Conservation (phyloP, 1,140 invertebrate genomes). For the Pseudomyrmex cubaensis region DNA sequence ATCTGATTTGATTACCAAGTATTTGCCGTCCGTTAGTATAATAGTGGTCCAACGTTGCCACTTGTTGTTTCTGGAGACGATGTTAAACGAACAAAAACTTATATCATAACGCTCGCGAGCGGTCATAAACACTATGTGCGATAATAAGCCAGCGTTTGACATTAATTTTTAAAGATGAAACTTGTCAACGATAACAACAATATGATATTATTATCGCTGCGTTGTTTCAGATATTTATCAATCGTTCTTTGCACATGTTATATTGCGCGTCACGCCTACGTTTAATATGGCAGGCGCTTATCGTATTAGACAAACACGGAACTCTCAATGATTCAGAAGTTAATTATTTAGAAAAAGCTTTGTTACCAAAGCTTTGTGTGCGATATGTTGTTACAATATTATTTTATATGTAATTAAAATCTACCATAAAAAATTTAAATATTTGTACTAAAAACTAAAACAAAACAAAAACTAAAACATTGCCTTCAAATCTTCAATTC, state of each 20-base stretch:
- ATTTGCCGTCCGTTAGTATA: constrained; percentile 64
- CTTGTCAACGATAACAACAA: not conserved
- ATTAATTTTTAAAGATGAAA: not conserved
- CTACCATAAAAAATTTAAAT: not conserved
- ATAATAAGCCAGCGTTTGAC: not conserved
- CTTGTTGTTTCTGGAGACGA: constrained; percentile 43
- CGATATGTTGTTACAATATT: not conserved
- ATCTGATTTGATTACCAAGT: constrained; percentile 83
- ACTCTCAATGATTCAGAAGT: constrained; percentile 54
- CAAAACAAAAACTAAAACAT: too few species aligned
- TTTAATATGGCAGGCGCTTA: constrained; percentile 59
- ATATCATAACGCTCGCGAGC: not conserved
- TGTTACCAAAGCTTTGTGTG: too few species aligned
- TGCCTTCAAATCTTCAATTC: too few species aligned
- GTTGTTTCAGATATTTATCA: constrained; percentile 41
- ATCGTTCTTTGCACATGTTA: constrained; percentile 43
- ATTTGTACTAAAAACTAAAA: not conserved
- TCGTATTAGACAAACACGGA: constrained; percentile 52
- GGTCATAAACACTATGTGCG: too few species aligned
- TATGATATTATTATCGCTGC: constrained; percentile 4
- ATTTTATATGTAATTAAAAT: not conserved
- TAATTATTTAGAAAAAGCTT: not conserved
- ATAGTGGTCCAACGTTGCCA: constrained; percentile 50
- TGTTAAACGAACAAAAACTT: constrained; percentile 24
- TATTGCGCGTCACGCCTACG: constrained; percentile 64